These are phyloP conservation scores for Antidorcas marsupialis DNA, from an alignment of 2,113 vertebrate species.

Conservation along the genomic window DNA sequence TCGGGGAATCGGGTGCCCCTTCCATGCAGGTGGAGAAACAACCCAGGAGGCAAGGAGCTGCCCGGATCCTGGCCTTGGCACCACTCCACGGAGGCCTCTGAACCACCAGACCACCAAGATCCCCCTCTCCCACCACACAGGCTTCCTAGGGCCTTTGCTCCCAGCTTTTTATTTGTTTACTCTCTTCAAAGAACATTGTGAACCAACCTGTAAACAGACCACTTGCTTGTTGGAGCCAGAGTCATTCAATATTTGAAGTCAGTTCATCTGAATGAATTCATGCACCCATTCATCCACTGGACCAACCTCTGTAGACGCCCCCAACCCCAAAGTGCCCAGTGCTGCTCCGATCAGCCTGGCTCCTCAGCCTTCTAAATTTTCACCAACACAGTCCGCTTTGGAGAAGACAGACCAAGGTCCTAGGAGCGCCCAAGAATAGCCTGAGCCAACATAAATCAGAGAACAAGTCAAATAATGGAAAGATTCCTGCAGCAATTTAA, in stretches of 20 bases:
- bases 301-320: background rate
- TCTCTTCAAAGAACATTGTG: constrained; percentile 17
- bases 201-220: background rate
- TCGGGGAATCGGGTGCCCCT: constrained; percentile 10
- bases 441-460: background rate
- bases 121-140: background rate
- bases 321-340: background rate
- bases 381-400: background rate
- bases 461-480: background rate
- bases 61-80: background rate
- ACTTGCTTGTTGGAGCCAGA: background rate
- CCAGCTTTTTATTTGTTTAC: background rate
- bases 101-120: background rate
- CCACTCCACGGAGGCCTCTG: background rate
- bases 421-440: background rate
- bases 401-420: background rate
- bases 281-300: background rate
- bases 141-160: background rate
- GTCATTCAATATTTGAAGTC: background rate
- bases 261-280: background rate
- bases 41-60: background rate
- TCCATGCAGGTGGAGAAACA: background rate
- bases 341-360: background rate
- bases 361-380: background rate
- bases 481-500: background rate